A percentile compares a stretch with the other conserved stretches of the same genome.
phyloP scores from a whole-genome alignment of 2,888 invertebrate genomes.

The Ophioninae sp. region DNA sequence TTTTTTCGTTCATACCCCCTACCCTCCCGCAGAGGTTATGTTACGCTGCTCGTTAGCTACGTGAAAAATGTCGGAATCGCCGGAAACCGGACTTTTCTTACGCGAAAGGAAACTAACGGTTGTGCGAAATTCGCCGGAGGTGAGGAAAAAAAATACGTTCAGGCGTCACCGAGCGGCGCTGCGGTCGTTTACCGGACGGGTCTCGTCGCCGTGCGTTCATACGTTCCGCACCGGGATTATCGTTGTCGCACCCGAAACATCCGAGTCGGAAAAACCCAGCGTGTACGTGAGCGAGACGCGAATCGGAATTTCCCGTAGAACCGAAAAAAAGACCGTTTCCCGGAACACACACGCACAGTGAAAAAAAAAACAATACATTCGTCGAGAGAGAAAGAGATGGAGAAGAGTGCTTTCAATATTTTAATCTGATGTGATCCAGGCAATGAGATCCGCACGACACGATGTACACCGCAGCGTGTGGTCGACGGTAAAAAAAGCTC shows the following conservation, averaged over 20 bases:
- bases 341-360: conserved; percentile 4
- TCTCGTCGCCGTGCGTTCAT: not conserved
- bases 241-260: conserved; percentile 1
- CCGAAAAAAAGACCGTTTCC: conserved; percentile 4
- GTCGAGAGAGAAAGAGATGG: not conserved
- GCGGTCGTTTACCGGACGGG: not conserved
- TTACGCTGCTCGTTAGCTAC: not conserved
- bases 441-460: conserved; percentile 29
- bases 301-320: conserved; percentile 4
- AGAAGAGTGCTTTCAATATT: conserved; percentile 43
- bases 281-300: not conserved
- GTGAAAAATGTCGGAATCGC: not conserved
- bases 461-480: conserved; percentile 44
- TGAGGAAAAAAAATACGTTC: not conserved
- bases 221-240: not conserved
- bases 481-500: conserved; percentile 9
- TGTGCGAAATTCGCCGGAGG: not conserved
- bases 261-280: conserved; percentile 1
- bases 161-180: not conserved
- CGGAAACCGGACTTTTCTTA: not conserved
- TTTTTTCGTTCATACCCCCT: not conserved
- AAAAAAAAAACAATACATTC: conserved; percentile 23
- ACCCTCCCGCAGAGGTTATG: not conserved
- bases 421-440: conserved; percentile 59
- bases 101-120: not conserved